Evolutionary conservation across 2,113 vertebrate species (phyloP).

Genomic region (Calyptommatus sinebrachiatus): DNA sequence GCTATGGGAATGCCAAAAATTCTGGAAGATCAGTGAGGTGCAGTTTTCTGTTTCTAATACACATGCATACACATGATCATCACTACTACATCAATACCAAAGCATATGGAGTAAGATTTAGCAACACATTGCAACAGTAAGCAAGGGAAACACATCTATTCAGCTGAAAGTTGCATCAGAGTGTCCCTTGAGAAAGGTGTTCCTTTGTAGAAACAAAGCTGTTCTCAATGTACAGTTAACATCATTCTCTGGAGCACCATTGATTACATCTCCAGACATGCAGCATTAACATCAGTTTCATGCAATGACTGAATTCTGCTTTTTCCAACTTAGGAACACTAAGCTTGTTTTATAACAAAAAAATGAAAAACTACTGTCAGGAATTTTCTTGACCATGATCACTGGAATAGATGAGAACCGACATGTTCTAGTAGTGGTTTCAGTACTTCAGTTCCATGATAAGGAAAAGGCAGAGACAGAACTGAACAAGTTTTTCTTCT

Average conservation of each 20-base stretch:
- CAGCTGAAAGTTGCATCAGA: slow-evolving; percentile 19
- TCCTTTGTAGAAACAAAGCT: not conserved
- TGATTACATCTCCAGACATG: not conserved
- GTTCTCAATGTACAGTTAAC: not conserved
- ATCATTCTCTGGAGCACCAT: not conserved
- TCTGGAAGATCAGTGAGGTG: too few species aligned
- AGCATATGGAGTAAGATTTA: slow-evolving; percentile 10
- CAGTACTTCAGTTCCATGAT: rapidly evolving
- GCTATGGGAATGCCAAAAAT: too few species aligned
- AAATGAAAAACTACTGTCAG: not conserved
- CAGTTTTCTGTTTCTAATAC: too few species aligned
- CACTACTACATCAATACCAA: not conserved
- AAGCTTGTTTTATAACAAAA: not conserved
- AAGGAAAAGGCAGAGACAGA: not conserved
- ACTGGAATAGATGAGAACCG: rapidly evolving
- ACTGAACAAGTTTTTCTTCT: not conserved
- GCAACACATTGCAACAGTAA: slow-evolving; percentile 37
- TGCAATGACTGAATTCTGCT: not conserved
- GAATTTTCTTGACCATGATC: not conserved
- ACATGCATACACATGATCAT: too few species aligned
- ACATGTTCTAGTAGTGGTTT: not conserved
- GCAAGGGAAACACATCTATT: not conserved
- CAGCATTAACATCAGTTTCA: not conserved
- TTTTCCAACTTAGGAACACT: not conserved
- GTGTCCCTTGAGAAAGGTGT: not conserved